phyloP scores from a whole-genome alignment of 2,888 invertebrate species.

The Heteromyza rotundicornis region DNA sequence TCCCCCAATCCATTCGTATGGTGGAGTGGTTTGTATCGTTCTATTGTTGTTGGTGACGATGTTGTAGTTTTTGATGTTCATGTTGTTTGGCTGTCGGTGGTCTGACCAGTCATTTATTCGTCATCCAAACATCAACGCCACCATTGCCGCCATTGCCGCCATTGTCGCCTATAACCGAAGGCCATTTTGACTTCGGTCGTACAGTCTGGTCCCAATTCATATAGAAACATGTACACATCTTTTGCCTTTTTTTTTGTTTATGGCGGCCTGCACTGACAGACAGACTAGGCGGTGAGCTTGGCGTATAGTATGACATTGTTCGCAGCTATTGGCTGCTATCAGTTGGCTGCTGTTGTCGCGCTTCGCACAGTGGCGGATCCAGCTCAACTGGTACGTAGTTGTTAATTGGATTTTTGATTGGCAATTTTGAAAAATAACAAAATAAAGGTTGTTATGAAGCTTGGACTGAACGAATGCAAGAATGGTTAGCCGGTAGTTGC shows the following conservation, averaged over 20 bases:
- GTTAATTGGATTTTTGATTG: constrained; percentile 57
- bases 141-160: no score
- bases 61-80: no score
- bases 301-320: not conserved
- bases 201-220: not conserved
- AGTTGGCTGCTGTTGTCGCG: constrained; percentile 30
- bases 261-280: not conserved
- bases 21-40: no score
- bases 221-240: no score
- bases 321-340: not conserved
- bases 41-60: no score
- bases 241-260: not conserved
- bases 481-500: not conserved
- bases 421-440: constrained; percentile 48
- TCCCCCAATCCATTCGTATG: no score
- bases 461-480: not conserved
- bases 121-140: not conserved
- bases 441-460: constrained; percentile 11
- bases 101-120: not conserved
- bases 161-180: no score
- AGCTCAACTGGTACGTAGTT: constrained; percentile 14
- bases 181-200: not conserved
- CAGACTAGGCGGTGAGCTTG: constrained; percentile 11
- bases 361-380: constrained; percentile 9
- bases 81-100: not conserved